Percentiles rank a stretch among this genome's conserved stretches.
phyloP scores from a whole-genome alignment of 23 tunicate genomes.

The Ascidia mentula region DNA sequence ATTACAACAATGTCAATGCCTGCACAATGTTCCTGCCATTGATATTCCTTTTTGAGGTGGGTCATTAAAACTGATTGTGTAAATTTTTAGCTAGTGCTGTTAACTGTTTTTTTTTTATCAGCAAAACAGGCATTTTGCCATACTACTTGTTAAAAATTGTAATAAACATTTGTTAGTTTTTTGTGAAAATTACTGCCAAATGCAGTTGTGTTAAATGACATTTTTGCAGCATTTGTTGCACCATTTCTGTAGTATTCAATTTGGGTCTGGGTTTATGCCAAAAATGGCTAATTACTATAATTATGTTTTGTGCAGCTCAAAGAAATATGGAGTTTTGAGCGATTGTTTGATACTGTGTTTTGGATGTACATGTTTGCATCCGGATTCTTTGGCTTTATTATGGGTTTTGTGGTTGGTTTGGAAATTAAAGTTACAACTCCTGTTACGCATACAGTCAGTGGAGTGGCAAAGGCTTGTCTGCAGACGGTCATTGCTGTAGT shows the following conservation, averaged over 20 bases:
- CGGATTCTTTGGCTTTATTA: constrained; percentile 88
- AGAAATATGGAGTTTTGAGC: constrained; percentile 25
- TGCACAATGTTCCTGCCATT: constrained; percentile 72
- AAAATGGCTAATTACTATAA: not conserved
- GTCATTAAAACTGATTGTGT: not conserved
- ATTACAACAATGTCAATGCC: constrained; percentile 93
- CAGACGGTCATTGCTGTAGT: constrained; percentile 97
- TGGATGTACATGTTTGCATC: constrained; percentile 82
- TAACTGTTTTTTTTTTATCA: not conserved
- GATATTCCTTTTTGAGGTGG: constrained; percentile 65
- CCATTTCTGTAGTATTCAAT: not conserved
- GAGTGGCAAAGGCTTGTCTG: constrained; percentile 97
- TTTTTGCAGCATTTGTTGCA: not conserved
- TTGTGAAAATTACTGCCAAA: not conserved
- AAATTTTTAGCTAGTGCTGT: not conserved
- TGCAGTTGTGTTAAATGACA: not conserved
- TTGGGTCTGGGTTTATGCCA: not conserved
- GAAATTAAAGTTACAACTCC: constrained; percentile 93
- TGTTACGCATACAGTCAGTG: constrained; percentile 97
- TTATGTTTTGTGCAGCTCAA: not conserved
- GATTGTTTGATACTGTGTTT: constrained; percentile 38
- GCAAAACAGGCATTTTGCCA: not conserved
- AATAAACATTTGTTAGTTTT: not conserved
- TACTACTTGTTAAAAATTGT: not conserved
- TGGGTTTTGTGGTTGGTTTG: constrained; percentile 97